Conservation (phyloP, 2,888 invertebrate species). For the Heliconius aoede region DNA sequence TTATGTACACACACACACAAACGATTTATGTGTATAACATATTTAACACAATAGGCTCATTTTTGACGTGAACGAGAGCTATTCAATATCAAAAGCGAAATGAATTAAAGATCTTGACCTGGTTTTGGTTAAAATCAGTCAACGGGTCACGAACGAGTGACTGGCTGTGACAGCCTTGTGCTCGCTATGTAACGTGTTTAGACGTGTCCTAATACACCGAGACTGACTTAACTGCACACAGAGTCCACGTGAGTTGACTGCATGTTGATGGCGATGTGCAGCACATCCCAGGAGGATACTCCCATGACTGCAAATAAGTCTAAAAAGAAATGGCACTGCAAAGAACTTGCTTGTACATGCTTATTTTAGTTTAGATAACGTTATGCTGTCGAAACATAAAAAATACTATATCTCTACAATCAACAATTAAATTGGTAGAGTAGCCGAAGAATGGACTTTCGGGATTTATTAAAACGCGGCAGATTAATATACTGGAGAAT, state of each 20-base stretch:
- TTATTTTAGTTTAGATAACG: background rate
- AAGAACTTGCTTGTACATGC: background rate
- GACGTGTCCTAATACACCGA: constrained; percentile 65
- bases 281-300: constrained; percentile 26
- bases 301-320: constrained; percentile 17
- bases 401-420: background rate
- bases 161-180: constrained; percentile 78
- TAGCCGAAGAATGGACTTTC: no score
- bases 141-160: constrained; percentile 82
- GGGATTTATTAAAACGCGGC: no score
- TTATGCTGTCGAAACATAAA: background rate
- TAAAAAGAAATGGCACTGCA: background rate
- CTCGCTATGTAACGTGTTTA: constrained; percentile 65
- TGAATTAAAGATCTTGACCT: constrained; percentile 80
- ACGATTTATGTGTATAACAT: constrained; percentile 11
- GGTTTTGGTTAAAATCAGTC: constrained; percentile 78
- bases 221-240: constrained; percentile 47
- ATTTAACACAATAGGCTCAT: constrained; percentile 40
- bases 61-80: constrained; percentile 50
- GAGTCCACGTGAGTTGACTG: constrained; percentile 44
- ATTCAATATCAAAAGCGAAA: constrained; percentile 71
- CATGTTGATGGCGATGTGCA: constrained; percentile 29
- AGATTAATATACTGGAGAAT: no score
- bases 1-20: background rate
- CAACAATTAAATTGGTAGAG: background rate